Percentiles rank a stretch among this genome's conserved stretches.
Evolutionary conservation across 30 jellyfish, hydroid and myxozoan species (phyloP).

Genomic region (Cassiopea andromeda): DNA sequence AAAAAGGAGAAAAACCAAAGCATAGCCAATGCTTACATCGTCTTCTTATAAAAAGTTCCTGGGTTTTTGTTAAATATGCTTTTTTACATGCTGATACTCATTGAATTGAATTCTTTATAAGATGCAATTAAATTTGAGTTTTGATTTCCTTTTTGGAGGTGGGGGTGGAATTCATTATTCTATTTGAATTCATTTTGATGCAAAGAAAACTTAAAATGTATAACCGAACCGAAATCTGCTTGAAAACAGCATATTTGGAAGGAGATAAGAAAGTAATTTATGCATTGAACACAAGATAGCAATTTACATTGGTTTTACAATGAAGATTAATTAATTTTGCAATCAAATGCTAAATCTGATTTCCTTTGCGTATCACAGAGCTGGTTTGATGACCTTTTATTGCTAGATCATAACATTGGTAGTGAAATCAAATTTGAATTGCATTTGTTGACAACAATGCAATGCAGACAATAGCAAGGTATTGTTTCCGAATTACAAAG

Average conservation of each 20-base stretch:
- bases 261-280: not conserved
- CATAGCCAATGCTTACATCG: too few species aligned
- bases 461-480: not conserved
- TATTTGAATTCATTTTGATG: not conserved
- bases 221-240: not conserved
- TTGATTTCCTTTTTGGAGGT: too few species aligned
- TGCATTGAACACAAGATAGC: not conserved
- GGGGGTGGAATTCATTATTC: too few species aligned
- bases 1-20: too few species aligned
- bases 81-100: too few species aligned
- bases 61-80: too few species aligned
- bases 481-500: conserved; percentile 22
- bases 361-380: not conserved
- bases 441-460: conserved; percentile 4
- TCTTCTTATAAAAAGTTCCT: too few species aligned
- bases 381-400: conserved; percentile 3
- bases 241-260: not conserved
- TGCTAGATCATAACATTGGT: not conserved
- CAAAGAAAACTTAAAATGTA: not conserved
- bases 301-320: not conserved
- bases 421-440: not conserved
- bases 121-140: too few species aligned
- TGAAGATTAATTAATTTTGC: not conserved
- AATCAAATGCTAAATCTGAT: conserved; percentile 8
- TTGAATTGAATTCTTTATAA: too few species aligned